A percentile compares a stretch with the other conserved stretches of the same genome.
These are phyloP conservation scores for Drosophila picticornis DNA, from an alignment of 2,888 invertebrate species.

Conservation along the genomic window DNA sequence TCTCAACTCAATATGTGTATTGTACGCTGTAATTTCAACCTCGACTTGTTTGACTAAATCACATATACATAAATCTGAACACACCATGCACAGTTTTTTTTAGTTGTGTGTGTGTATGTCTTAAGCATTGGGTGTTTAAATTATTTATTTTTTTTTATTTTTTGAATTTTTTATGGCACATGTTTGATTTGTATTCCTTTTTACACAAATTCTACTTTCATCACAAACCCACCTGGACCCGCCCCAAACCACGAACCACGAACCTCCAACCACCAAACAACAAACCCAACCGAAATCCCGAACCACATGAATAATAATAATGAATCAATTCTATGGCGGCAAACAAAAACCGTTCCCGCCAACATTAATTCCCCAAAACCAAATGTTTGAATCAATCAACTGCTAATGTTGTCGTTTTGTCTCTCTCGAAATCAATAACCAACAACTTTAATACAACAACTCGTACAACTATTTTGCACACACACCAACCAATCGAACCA, in stretches of 20 bases:
- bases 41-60: conserved; percentile 15
- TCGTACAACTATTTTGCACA: conserved; percentile 45
- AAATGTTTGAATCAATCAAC: conserved; percentile 54
- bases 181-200: conserved; percentile 73
- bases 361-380: conserved; percentile 20
- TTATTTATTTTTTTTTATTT: background rate
- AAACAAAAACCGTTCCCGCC: conserved; percentile 25
- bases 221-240: conserved; percentile 29
- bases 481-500: conserved; percentile 40
- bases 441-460: conserved; percentile 49
- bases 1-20: background rate
- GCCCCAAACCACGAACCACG: conserved; percentile 9
- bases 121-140: conserved; percentile 9
- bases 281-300: conserved; percentile 18
- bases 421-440: conserved; percentile 61
- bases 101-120: conserved; percentile 15
- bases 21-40: conserved; percentile 2
- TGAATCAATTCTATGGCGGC: conserved; percentile 9
- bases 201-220: conserved; percentile 59
- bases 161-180: conserved; percentile 47
- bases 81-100: conserved; percentile 11
- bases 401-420: conserved; percentile 73
- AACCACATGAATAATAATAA: conserved; percentile 8
- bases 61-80: conserved; percentile 7
- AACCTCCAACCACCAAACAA: conserved; percentile 7